phyloP scores from a whole-genome alignment of 2,797 vertebrate genomes.

The Xenentodon cancila region DNA sequence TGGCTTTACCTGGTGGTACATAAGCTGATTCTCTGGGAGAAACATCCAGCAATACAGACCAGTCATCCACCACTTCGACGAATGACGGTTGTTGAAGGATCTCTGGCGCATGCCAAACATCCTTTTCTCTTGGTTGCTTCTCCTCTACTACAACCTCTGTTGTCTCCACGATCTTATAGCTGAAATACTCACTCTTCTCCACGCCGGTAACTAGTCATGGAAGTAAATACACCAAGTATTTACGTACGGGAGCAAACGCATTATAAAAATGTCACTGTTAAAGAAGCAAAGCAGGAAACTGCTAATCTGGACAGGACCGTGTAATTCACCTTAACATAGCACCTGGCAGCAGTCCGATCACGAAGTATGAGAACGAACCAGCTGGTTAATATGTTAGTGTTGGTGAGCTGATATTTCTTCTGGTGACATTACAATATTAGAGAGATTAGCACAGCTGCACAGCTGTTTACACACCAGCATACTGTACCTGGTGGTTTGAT shows the following conservation, averaged over 20 bases:
- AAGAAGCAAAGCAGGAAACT: constrained; percentile 13
- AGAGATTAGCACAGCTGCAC: constrained; percentile 22
- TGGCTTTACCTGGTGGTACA: constrained; percentile 59
- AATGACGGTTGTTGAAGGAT: constrained; percentile 4
- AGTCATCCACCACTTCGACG: constrained; percentile 59
- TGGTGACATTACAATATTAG: constrained; percentile 9
- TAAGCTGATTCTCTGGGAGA: constrained; percentile 36
- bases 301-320: background rate
- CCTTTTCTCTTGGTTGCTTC: constrained; percentile 22
- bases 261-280: background rate
- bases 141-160: constrained; percentile 27
- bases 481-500: constrained; percentile 71
- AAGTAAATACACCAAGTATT: constrained; percentile 23
- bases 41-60: constrained; percentile 66
- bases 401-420: background rate
- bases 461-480: constrained; percentile 18
- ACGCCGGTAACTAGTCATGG: constrained; percentile 30
- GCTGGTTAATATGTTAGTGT: constrained; percentile 19
- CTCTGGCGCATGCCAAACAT: background rate
- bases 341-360: background rate
- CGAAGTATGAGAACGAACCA: background rate
- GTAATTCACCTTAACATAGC: background rate
- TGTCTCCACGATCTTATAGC: constrained; percentile 25
- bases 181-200: constrained; percentile 29
- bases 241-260: constrained; percentile 2